Base-by-base conservation (phyloP, 2,113 vertebrate genomes). In the Otus sunia region DNA sequence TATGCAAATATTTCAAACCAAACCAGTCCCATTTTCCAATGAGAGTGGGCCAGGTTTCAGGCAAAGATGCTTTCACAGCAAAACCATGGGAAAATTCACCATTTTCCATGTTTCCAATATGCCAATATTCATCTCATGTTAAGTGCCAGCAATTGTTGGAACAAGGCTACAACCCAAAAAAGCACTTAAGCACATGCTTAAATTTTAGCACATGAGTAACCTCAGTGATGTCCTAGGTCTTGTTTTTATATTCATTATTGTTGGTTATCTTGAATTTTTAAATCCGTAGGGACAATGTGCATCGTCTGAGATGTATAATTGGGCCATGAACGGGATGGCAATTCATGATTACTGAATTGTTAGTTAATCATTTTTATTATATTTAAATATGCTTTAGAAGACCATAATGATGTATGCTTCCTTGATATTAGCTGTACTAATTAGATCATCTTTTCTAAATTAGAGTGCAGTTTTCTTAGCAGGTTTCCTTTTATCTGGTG, bases 341-440 rank as follows among this genome's bases (percentile, higher is more conserved):
- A 87, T 81, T 92, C 39, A 9, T 95, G 89, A 95, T 90, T 91
- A 79, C 84, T 34, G 80, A 94, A 97, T 85, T 82, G 89, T 95
- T 95, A 97, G 96, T 97, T 94, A 97, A 92, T 95, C 95, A 87
- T 75, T 94, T 96, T 97, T 96, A 96, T 97, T 97, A 76, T 95
- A 95, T 97, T 97, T 94, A 94, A 96, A 96, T 89, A 92, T 73
- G 88, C 73, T 94, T 96, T 82, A 91, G 92, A 87, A 95, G 81
- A 50, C 84, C 84, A 73, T 96, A 96, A 97, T 92, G 92, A 97
- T 94, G 92, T 94, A 95, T 92, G 81, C 91, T 97, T 97, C 95
- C 95, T 96, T 94, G 87, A 75, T 96, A 97, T 97, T 96, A 97
- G 94, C 94, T 92, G 84, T 92, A 91, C 94, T 96, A 97, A 97